Evolutionary conservation across 35 echinoderm and acorn worm species (phyloP), one percentile per base, ranked within the genome.

Genomic region (Ptychodera flava): DNA sequence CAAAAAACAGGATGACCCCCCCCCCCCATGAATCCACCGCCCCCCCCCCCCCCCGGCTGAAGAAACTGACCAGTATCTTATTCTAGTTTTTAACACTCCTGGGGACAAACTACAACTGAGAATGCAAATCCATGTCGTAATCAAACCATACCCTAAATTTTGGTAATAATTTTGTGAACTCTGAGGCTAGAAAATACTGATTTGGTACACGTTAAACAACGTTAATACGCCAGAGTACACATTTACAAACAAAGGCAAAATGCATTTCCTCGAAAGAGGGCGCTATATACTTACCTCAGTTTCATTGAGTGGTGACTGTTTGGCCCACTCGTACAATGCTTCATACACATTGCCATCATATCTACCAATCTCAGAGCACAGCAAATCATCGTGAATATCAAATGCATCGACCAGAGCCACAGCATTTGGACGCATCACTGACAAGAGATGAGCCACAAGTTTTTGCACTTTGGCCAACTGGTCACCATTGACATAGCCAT

Each of bases 301-400:
- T 78, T 92, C 80, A 78, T 98, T 98, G 52, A 98, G 85, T 0
- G 95, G 95, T 6, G 90, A 81, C 27, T 79, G 77, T 83, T 98
- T 98, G 80, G 95, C 95, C 95, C 95, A 98, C 77, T 98, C 88
- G 90, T 98, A 98, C 32, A 94, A 78, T 77, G 91, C 92, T 82
- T 98, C 95, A 35, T 98, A 98, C 27, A 98, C 95, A 79, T 98
- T 97, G 31, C 95, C 95, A 84, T 98, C 95, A 76, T 98, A 98
- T 22, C 95, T 83, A 31, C 95, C 95, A 75, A 98, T 82, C 33
- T 94, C 90, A 53, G 95, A 98, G 16, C 38, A 35, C 76, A 98
- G 76, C 31, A 88, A 37, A 16, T 88, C 52, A 35, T 98, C 95
- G 76, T 89, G 87, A 78, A 98, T 77, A 83, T 98, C 95, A 83